Evolutionary conservation across 2,797 vertebrate species (phyloP).

Genomic region (Ispidina picta): DNA sequence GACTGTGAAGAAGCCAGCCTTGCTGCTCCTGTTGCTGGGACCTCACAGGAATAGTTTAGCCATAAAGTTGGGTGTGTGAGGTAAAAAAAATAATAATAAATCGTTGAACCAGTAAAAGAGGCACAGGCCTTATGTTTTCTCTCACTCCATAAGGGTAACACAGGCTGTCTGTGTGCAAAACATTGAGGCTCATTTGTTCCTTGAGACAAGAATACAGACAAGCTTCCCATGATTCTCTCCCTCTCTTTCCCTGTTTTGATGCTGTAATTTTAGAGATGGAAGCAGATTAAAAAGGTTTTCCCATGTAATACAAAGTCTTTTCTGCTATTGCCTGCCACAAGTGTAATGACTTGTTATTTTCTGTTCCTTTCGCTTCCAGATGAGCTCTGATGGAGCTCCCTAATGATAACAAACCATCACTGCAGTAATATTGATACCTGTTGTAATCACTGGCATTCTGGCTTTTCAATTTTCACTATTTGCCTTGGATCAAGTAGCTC

Average conservation of each 20-base stretch:
- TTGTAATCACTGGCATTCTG: slow-evolving; percentile 75
- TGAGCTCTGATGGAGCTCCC: slow-evolving; percentile 65
- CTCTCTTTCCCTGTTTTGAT: not conserved
- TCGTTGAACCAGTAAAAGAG: not conserved
- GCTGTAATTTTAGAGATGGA: slow-evolving; percentile 21
- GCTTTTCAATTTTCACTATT: slow-evolving; percentile 78
- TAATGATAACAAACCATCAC: slow-evolving; percentile 75
- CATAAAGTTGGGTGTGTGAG: not conserved
- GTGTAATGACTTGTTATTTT: slow-evolving; percentile 45
- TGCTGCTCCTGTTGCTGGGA: not conserved
- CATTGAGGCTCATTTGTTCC: not conserved
- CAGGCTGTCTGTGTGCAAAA: rapidly evolving
- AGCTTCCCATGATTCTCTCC: not conserved
- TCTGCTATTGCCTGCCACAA: slow-evolving; percentile 16
- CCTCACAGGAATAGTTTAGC: not conserved
- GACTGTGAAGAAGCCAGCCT: not conserved
- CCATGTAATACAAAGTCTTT: slow-evolving; percentile 7
- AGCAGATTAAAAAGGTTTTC: slow-evolving; percentile 41
- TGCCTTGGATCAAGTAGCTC: slow-evolving; percentile 77
- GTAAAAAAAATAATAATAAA: not conserved
- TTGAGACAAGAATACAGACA: not conserved
- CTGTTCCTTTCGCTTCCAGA: slow-evolving; percentile 61
- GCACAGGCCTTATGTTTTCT: not conserved
- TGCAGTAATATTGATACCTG: slow-evolving; percentile 77
- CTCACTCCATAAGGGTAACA: not conserved